Evolutionary conservation across 1,140 invertebrate genomes (phyloP).

Genomic region (Matsumurasca onukii): DNA sequence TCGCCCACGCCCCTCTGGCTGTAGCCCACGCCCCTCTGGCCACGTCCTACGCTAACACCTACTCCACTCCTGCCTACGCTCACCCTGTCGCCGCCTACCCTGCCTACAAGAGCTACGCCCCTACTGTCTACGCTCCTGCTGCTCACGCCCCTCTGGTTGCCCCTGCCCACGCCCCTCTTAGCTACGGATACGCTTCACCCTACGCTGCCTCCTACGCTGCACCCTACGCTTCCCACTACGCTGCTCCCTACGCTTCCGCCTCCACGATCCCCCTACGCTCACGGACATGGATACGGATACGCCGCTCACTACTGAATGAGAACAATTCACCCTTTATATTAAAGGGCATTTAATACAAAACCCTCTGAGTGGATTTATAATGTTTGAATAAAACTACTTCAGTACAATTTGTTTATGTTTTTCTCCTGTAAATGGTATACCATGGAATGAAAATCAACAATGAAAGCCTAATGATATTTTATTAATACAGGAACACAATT

Average conservation of each 20-base stretch:
- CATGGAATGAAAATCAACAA: too few species aligned
- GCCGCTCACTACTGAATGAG: background rate
- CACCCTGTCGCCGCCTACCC: conserved; percentile 15
- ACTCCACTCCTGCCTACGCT: conserved; percentile 30
- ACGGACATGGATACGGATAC: conserved; percentile 2
- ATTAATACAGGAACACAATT: too few species aligned
- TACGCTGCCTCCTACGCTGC: conserved; percentile 29
- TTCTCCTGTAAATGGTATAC: too few species aligned
- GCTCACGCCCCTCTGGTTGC: conserved; percentile 30
- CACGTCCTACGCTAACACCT: conserved; percentile 38
- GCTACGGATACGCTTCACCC: conserved; percentile 25
- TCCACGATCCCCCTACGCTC: background rate
- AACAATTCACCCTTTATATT: background rate
- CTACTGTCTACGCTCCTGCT: conserved; percentile 30
- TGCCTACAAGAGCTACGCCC: conserved; percentile 1
- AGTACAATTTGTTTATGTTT: too few species aligned
- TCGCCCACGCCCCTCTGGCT: conserved; percentile 34
- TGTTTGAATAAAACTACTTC: conserved; percentile 12
- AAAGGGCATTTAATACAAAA: conserved; percentile 15
- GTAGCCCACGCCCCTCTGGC: conserved; percentile 25
- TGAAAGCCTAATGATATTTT: too few species aligned
- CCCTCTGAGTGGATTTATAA: conserved; percentile 4
- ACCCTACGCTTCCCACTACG: background rate
- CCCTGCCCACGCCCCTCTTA: conserved; percentile 19
- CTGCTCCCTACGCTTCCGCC: too few species aligned